Evolutionary conservation across 2,888 invertebrate species (phyloP), one percentile per base, ranked within the genome.

Genomic region (Hydraecia micacea): DNA sequence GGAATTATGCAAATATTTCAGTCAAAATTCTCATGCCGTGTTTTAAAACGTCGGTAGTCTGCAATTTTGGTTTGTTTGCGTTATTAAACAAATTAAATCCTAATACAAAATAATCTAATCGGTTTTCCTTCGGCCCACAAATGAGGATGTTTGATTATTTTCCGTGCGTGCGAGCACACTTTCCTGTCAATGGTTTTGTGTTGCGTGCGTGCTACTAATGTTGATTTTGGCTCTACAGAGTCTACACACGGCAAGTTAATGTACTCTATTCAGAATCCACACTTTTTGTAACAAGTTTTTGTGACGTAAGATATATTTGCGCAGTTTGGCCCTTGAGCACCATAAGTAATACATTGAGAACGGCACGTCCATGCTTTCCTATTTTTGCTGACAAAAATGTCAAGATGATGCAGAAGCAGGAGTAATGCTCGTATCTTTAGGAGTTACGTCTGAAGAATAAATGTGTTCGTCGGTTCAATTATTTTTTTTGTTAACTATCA

Each of bases 81-180:
- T 75, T 74, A 72, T 36, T 62, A 69, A 60, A 78, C 73, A 80
- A 80, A 77, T 85, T 77, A 71, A 79, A 72, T 82, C 67, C 52
- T 67, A 72, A 79, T 76, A 80, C 68, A 28, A 71, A 79, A 6
- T 77, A 83, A 84, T 81, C 68, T 78, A 81, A 81, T 79, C 49
- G 73, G 25, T 89, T 84, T 87, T 89, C 84, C 80, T 83, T n/a
- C 71, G 72, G 68, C 78, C 63, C 52, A 68, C 69, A 88, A 84
- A 86, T 73, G 84, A 88, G 87, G 82, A 86, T 88, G 86, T 89
- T 87, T 80, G 81, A 86, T 84, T 77, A 79, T 78, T 81, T 87
- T 86, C 86, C 83, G 84, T 86, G 89, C 88, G 81, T 89, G 80
- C 76, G 70, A 75, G 81, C 78, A 75, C 67, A 84, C 80, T 86